Evolutionary conservation across 2,113 vertebrate genomes (phyloP).

Genomic region (Limanda limanda): DNA sequence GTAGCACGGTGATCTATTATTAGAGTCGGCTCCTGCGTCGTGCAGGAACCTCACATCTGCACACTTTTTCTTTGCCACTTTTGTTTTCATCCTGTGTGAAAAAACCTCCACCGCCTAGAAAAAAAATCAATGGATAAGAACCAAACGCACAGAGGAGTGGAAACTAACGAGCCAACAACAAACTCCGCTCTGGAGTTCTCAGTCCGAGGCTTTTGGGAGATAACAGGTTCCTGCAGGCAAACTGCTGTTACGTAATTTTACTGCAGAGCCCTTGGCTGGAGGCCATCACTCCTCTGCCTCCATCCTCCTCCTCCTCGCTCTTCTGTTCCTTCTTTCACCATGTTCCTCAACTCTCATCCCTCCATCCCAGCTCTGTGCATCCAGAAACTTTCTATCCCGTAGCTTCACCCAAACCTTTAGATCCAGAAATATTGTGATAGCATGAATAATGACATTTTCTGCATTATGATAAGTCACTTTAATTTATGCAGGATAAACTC

Average conservation of each 20-base stretch:
- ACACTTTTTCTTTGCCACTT: too few species aligned
- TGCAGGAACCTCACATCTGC: background rate
- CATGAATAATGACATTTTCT: too few species aligned
- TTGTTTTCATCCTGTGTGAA: too few species aligned
- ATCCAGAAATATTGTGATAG: too few species aligned
- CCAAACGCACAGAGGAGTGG: constrained; percentile 7
- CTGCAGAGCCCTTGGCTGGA: constrained; percentile 76
- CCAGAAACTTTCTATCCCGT: constrained; percentile 6
- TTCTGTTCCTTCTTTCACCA: constrained; percentile 18
- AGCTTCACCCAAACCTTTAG: constrained; percentile 10
- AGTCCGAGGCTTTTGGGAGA: constrained; percentile 7
- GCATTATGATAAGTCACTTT: too few species aligned
- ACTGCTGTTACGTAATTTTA: constrained; percentile 70
- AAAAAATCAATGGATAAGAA: constrained; percentile 1
- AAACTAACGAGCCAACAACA: constrained; percentile 26
- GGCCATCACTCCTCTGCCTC: constrained; percentile 72
- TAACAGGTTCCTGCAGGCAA: constrained; percentile 61
- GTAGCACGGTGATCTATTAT: too few species aligned
- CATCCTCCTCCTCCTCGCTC: constrained; percentile 42
- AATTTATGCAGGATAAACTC: too few species aligned
- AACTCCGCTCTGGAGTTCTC: constrained; percentile 1
- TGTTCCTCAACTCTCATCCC: constrained; percentile 31
- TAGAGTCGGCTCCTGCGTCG: background rate
- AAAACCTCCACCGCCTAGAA: background rate
- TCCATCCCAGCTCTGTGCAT: constrained; percentile 35